phyloP scores from a whole-genome alignment of 2,797 vertebrate species.

The Podargus strigoides region DNA sequence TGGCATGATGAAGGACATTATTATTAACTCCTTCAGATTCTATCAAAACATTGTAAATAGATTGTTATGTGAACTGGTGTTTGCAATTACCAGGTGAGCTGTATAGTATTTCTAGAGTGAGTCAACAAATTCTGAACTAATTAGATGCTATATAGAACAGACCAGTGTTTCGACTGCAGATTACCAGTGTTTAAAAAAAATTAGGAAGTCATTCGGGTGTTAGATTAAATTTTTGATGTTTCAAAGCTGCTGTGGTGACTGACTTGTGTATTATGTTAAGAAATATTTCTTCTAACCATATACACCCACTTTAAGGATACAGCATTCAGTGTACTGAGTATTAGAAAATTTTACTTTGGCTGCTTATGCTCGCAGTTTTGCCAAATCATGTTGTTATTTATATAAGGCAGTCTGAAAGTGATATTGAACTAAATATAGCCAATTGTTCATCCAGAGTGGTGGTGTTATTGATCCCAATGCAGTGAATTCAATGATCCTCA shows the following conservation, averaged over 20 bases:
- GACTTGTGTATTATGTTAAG: neutral
- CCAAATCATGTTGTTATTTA: neutral
- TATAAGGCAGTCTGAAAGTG: neutral
- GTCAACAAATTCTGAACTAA: neutral
- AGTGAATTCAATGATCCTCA: no score
- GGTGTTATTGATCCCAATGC: neutral
- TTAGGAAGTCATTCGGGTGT: neutral
- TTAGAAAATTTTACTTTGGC: neutral
- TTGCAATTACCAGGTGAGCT: neutral
- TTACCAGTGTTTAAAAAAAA: neutral
- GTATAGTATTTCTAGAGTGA: neutral
- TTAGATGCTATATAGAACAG: neutral
- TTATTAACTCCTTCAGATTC: neutral
- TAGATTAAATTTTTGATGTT: neutral
- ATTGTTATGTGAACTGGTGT: neutral
- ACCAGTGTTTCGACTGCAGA: neutral
- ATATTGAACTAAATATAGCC: neutral
- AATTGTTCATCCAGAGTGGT: neutral
- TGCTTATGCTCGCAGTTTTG: neutral
- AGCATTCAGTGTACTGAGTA: neutral
- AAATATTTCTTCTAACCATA: neutral
- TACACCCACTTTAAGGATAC: neutral
- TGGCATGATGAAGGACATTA: neutral
- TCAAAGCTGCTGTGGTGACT: neutral
- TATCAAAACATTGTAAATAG: neutral